Conservation (phyloP, 2,797 vertebrate genomes). For the Manis crassicaudata region DNA sequence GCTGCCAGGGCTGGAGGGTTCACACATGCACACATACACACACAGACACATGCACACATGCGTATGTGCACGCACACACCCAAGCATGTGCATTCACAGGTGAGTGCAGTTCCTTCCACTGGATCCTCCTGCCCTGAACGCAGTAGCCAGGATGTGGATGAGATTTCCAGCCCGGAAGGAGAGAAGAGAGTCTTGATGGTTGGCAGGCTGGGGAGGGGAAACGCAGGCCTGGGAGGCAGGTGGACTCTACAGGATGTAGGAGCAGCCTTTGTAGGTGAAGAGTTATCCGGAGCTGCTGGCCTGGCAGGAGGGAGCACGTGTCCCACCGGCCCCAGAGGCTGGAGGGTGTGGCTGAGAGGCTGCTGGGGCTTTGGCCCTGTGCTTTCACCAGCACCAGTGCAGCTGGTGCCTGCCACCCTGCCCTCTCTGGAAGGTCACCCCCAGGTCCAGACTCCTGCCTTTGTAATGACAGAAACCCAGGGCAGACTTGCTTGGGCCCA, state of each 20-base stretch:
- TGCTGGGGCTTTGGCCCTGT: not conserved
- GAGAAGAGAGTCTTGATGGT: not conserved
- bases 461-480: not conserved
- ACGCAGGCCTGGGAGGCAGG: accelerated
- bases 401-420: not conserved
- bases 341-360: not conserved
- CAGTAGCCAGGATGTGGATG: slow-evolving; percentile 55
- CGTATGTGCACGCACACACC: accelerated
- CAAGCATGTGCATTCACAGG: not conserved
- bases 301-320: not conserved
- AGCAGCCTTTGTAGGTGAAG: not conserved
- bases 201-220: not conserved
- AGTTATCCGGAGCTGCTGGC: not conserved
- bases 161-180: slow-evolving; percentile 37
- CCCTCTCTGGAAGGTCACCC: not conserved
- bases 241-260: not conserved
- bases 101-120: not conserved
- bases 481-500: not conserved
- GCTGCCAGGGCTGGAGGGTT: not conserved
- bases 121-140: slow-evolving; percentile 47
- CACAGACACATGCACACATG: accelerated
- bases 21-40: too few species aligned
- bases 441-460: not conserved
- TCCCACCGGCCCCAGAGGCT: not conserved
- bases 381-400: not conserved